Evolutionary conservation across 2,797 vertebrate genomes (phyloP), one percentile per base, ranked within the genome.

Genomic region (Ambastaia sidthimunki): DNA sequence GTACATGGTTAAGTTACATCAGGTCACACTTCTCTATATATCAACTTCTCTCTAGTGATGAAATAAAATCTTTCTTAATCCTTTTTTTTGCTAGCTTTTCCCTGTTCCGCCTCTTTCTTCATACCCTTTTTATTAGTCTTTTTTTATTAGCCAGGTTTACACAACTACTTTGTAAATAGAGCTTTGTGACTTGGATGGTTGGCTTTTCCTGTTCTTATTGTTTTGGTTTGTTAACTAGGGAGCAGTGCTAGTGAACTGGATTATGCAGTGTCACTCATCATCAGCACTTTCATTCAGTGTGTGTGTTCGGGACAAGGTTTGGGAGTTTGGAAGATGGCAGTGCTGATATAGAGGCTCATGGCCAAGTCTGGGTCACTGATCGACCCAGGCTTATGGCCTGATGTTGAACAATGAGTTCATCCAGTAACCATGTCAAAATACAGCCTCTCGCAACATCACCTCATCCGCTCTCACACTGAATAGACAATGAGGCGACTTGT

Each of bases 251-350:
- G 82, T 65, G 72, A 81, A 13, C 65, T 16, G 41, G 68, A 72
- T 89, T 90, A 81, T 92, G 90, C 89, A 74, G 48, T 54, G 90
- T 93, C 91, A 93, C 83, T 71, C 78, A 44, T 66, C 19, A 85
- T 93, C 92, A 93, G 92, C 92, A 4, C 66, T 92, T 83, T 57
- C 81, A 77, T 87, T 47, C 87, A 67, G 11, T 21, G n/a, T 34
- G 60, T 47, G 48, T 68, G 48, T 54, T 62, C 50, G 41, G 15
- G 54, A n/a, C 3, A n/a, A 23, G 54, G n/a, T 6, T 19, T 65
- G 19, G 31, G 2, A 41, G 47, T 3, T 37, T 41, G 9, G 9
- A 76, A 76, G 47, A 12, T 37, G n/a, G n/a, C 12, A 19, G 28
- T 7, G 31, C 37, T 59, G 13, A 31, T 11, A 13, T 11, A 13